Base-by-base conservation (phyloP, 2,888 invertebrate species). In the Lomographa bimaculata region DNA sequence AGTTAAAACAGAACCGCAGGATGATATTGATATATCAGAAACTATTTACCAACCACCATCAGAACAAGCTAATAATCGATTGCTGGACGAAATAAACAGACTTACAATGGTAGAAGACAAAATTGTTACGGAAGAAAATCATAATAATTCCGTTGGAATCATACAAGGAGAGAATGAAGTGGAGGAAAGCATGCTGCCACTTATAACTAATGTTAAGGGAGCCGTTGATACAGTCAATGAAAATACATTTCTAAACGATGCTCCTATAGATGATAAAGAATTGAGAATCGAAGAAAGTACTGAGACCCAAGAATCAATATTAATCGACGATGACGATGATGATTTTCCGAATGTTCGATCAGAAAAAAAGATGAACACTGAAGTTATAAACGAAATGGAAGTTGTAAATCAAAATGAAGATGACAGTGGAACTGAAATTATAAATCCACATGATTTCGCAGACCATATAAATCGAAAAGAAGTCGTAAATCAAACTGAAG, bases 1-100 rank as follows among this genome's bases (percentile, higher is more conserved):
- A 43, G 37, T 69, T 2, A 66, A 54, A 51, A 41, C 47, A 1
- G 65, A 64, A 46, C 65, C 64, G 3, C 19, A 45, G 12, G 54
- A 56, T 3, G 7, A 17, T n/a, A 20, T 42, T 3, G 33, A 50
- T 7, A 32, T 36, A 9, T 19, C 33, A 29, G 32, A 53, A 18
- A 17, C 38, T 8, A n/a, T 28, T 3, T 30, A 39, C 14, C 32
- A 30, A 16, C 25, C 40, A 9, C 24, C 32, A 10, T 20, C 12
- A 17, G 30, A 34, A 20, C 9, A 18, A 43, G 14, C 37, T 20
- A 38, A 29, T 29, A 12, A 50, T 28, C 14, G 41, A 42, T 27
- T 48, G 37, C 8, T 48, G 7, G 47, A 38, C 7, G 45, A 44
- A 32, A 50, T 46, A 34, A 46, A 50, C 36, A 47, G 44, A 9